Evolutionary conservation across 1,140 invertebrate genomes (phyloP), one percentile per base, ranked within the genome.

Genomic region (Calliopsis andreniformis): DNA sequence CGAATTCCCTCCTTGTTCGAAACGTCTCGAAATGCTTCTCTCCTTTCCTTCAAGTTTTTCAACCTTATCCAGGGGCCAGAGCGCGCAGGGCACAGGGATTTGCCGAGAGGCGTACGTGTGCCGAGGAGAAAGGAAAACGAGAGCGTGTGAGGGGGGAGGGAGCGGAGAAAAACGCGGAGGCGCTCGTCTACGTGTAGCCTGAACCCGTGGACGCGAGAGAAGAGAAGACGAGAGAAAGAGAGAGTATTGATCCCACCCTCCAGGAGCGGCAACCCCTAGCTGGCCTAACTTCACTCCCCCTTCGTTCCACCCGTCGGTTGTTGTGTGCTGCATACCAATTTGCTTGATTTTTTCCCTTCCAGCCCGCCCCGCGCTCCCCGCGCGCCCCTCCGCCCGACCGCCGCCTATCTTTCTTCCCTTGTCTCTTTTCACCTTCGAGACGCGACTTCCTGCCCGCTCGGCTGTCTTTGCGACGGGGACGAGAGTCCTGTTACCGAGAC

Each of bases 271-370:
- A 89, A 88, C 89, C 91, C 90, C 90, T 87, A 86, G 89, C 89
- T 91, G 84, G 88, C 85, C 89, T 89, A 89, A 91, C 87, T 87
- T 85, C 85, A 84, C 82, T 83, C 84, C 77, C 85, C 80, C 85
- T 76, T 87, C 86, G 80, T 82, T 84, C 88, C 88, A 83, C 87
- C 87, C 87, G 83, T 56, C 85, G 80, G 85, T 91, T 91, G 90
- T 91, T 91, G 90, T 91, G 91, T 87, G 90, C 91, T 92, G 91
- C 90, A 92, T 92, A 92, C 90, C 91, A 92, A 92, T 91, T 92
- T 92, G 88, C 90, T 91, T 91, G 89, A 91, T 91, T 89, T 88
- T 89, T 90, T 88, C 85, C 81, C 86, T 66, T 76, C 80, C 71
- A 63, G 70, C 64, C 61, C 78, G 64, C 73, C 49, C 80, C 53